These are phyloP conservation scores for Apogon talboti DNA, from an alignment of 2,797 vertebrate species.

Conservation along the genomic window DNA sequence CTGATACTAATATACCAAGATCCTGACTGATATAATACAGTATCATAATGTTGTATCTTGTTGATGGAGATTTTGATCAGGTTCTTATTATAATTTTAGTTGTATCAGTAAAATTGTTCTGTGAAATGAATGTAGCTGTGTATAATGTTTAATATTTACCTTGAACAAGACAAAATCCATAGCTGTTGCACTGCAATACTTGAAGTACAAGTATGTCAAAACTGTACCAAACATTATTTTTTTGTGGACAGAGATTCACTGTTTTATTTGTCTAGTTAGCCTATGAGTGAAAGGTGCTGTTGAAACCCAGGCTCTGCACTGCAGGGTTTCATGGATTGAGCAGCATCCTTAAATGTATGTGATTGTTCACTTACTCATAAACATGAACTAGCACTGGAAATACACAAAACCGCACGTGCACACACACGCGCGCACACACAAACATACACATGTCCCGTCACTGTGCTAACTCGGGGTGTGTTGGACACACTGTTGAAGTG, in stretches of 20 bases:
- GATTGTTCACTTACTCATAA: constrained; percentile 41
- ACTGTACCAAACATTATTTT: neutral
- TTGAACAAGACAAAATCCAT: no score
- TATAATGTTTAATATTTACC: no score
- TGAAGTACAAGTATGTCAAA: neutral
- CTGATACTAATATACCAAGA: no score
- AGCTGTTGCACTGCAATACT: no score
- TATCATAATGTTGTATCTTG: no score
- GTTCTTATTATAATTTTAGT: no score
- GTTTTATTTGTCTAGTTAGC: constrained; percentile 7
- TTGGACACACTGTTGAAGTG: constrained; percentile 64
- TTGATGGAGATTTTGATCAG: no score
- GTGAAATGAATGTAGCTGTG: no score
- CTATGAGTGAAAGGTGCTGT: constrained; percentile 26
- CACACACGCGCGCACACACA: constrained; percentile 18
- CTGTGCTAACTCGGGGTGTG: constrained; percentile 47
- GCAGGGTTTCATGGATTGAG: constrained; percentile 25
- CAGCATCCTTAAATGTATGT: constrained; percentile 29
- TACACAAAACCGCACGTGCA: constrained; percentile 14
- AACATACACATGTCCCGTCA: constrained; percentile 44
- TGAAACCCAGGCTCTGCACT: constrained; percentile 9
- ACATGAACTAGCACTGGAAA: neutral
- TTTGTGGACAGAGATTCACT: neutral
- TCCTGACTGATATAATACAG: no score
- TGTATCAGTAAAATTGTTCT: no score